These are phyloP conservation scores for Carcina quercana DNA, from an alignment of 2,888 invertebrate species.

Conservation along the genomic window DNA sequence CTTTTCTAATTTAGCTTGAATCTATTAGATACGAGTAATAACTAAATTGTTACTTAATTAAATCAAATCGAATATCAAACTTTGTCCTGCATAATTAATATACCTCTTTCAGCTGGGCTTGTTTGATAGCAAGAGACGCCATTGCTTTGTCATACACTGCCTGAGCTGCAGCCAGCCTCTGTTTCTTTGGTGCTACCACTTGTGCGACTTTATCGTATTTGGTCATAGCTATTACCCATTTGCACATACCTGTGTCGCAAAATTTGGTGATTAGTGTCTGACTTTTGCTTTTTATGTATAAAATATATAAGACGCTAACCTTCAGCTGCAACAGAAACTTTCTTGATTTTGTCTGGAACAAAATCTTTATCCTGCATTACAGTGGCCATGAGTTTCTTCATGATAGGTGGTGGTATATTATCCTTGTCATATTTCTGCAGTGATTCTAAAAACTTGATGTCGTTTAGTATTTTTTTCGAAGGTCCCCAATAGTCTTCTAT, in stretches of 20 bases:
- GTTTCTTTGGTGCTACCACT: slow-evolving; percentile 94
- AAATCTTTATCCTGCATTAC: slow-evolving; percentile 90
- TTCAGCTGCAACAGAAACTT: slow-evolving; percentile 92
- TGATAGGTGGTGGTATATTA: slow-evolving; percentile 88
- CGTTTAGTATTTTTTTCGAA: slow-evolving; percentile 90
- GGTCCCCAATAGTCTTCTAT: slow-evolving; percentile 96
- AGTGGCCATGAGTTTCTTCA: slow-evolving; percentile 87
- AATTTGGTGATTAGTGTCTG: too few relatives aligned
- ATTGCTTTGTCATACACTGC: slow-evolving; percentile 83
- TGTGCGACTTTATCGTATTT: slow-evolving; percentile 96
- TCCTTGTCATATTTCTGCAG: slow-evolving; percentile 94
- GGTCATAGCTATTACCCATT: slow-evolving; percentile 96
- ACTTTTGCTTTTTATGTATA: too few relatives aligned
- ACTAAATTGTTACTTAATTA: too few relatives aligned
- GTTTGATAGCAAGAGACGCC: slow-evolving; percentile 84
- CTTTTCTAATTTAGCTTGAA: slow-evolving; percentile 78
- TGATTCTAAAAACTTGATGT: slow-evolving; percentile 92
- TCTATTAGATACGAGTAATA: slow-evolving; percentile 28
- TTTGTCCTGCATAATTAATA: too few relatives aligned
- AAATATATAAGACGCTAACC: slow-evolving; percentile 75
- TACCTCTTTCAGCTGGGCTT: slow-evolving; percentile 82
- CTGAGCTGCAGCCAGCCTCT: slow-evolving; percentile 91
- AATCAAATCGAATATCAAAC: too few relatives aligned
- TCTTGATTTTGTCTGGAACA: slow-evolving; percentile 91
- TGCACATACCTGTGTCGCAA: slow-evolving; percentile 88